Base-by-base conservation (phyloP, 2,797 vertebrate genomes). In the Falco cherrug region DNA sequence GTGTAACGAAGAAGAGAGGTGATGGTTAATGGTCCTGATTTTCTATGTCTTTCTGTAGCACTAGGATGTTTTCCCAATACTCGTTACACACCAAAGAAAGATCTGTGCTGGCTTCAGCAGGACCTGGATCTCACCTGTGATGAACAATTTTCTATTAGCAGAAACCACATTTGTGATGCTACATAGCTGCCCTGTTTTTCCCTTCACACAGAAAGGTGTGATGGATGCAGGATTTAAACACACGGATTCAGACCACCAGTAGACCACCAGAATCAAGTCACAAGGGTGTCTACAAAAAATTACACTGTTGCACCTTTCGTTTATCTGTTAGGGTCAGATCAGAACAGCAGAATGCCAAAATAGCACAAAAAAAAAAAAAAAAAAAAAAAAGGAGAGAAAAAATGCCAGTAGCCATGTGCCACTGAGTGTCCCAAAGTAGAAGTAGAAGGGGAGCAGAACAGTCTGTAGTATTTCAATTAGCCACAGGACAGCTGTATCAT, bases 361-460 rank as follows among this genome's bases (percentile, higher is more conserved):
- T 1, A n/a, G 57, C 17, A 24, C 17, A 8, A 45, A 89, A 11
- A 70, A 29, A 45, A 45, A 45, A 39, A 39, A 39, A 37, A 37
- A 39, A 39, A 39, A 39, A 39, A 39, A 39, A 39, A 39, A 11
- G 39, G 39, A 39, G 39, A 39, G 39, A 16, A 51, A 16, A 51
- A 7, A 29, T 68, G 14, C 64, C 53, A 65, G 39, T 16, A 31
- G 26, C 25, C 2, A 1, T 21, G 6, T 74, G 71, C 20, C 29
- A 37, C 5, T 70, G 26, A 69, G 35, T 71, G 96, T n/a, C 97
- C 97, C 54, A 95, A 97, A 95, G 37, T 78, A 68, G 96, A 87
- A 26, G 65, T 87, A 10, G 17, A 94, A 43, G 97, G 97, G 43
- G 88, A 95, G 70, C 96, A 97, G 97, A 97, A 97, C 26, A 96